These are phyloP conservation scores for Heterochromis multidens DNA, from an alignment of 2,113 vertebrate genomes.

Conservation along the genomic window DNA sequence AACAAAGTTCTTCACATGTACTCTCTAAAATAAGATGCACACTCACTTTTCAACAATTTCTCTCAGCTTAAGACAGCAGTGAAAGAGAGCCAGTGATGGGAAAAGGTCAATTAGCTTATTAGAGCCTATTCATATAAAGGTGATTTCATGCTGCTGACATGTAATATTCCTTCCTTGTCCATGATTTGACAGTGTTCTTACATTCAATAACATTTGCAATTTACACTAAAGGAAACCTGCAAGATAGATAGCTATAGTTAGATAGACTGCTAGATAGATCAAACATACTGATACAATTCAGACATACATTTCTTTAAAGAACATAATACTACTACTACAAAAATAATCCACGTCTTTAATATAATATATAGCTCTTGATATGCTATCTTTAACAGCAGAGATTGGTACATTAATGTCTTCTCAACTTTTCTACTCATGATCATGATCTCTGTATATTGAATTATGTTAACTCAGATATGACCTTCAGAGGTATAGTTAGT, in stretches of 20 bases:
- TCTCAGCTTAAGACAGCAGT: slow-evolving; percentile 37
- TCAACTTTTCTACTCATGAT: too few species aligned
- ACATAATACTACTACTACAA: background rate
- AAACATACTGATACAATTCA: background rate
- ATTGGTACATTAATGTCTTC: background rate
- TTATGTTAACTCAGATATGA: background rate
- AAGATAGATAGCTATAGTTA: background rate
- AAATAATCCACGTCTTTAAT: background rate
- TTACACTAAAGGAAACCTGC: slow-evolving; percentile 20
- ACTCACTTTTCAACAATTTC: slow-evolving; percentile 37
- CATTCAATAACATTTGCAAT: slow-evolving; percentile 48
- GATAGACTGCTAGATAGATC: background rate
- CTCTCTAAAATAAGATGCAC: slow-evolving; percentile 21
- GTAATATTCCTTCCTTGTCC: slow-evolving; percentile 34
- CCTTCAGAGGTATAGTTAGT: background rate
- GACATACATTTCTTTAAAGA: background rate
- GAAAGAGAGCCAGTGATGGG: slow-evolving; percentile 48
- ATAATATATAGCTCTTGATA: background rate
- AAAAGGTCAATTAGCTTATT: slow-evolving; percentile 80
- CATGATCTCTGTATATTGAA: background rate
- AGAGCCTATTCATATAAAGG: slow-evolving; percentile 65
- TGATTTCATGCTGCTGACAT: slow-evolving; percentile 61
- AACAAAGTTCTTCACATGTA: slow-evolving; percentile 34
- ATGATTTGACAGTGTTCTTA: slow-evolving; percentile 47
- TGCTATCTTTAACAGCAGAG: background rate